A percentile compares a stretch with the other conserved stretches of the same genome.
These are phyloP conservation scores for Dicrurus megarhynchus DNA, from an alignment of 2,113 vertebrate species.

Conservation along the genomic window DNA sequence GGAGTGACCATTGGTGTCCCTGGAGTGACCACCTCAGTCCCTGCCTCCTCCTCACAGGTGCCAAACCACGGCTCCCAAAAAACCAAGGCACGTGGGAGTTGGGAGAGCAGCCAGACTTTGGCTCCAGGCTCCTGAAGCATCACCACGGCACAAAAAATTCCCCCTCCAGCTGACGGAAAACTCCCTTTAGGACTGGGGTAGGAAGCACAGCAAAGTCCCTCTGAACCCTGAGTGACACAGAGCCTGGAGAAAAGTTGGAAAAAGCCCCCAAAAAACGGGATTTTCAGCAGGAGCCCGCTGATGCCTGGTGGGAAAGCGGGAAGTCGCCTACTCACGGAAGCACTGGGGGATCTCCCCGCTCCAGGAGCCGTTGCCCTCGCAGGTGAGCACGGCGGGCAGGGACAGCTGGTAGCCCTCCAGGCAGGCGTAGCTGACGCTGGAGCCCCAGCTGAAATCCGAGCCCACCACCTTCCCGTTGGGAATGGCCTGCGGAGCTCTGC, in stretches of 20 bases:
- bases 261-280: not conserved
- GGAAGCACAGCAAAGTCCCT: not conserved
- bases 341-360: conserved; percentile 93
- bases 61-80: not conserved
- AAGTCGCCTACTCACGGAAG: conserved; percentile 84
- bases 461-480: conserved; percentile 93
- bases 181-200: fast-evolving
- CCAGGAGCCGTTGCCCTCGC: conserved; percentile 92
- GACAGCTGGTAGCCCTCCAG: conserved; percentile 97
- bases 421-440: conserved; percentile 90
- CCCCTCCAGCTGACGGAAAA: fast-evolving
- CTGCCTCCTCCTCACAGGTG: fast-evolving
- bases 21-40: not conserved
- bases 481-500: conserved; percentile 81
- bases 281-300: fast-evolving
- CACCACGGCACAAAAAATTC: fast-evolving
- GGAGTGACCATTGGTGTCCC: not conserved
- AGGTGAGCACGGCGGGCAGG: conserved; percentile 89
- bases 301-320: fast-evolving
- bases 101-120: not conserved
- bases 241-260: fast-evolving
- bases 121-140: not conserved
- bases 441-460: conserved; percentile 91
- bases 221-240: not conserved
- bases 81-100: fast-evolving